These are phyloP conservation scores for Cactoblastis cactorum DNA, from an alignment of 2,888 invertebrate genomes.

Conservation along the genomic window DNA sequence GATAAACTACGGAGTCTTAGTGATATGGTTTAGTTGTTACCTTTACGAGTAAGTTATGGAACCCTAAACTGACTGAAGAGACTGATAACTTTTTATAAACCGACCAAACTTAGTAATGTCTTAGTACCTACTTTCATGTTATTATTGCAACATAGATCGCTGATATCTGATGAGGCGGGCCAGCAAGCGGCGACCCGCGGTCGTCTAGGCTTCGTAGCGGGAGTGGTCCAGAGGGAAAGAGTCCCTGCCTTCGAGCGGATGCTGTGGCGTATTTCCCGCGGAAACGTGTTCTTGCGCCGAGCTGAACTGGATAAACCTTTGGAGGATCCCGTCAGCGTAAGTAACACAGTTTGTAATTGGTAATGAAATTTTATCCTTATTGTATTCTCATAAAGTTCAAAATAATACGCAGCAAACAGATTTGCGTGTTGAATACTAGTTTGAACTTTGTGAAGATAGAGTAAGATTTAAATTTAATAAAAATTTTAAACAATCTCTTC, in stretches of 20 bases:
- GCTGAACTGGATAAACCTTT: conserved; percentile 90
- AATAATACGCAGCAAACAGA: too few relatives aligned
- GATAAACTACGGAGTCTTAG: too few relatives aligned
- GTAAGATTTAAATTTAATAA: too few relatives aligned
- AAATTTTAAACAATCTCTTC: too few relatives aligned
- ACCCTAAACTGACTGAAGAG: too few relatives aligned
- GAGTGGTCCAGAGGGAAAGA: conserved; percentile 93
- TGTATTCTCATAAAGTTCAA: too few relatives aligned
- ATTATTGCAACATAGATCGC: conserved; percentile 40
- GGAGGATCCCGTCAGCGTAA: conserved; percentile 91
- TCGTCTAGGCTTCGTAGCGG: conserved; percentile 89
- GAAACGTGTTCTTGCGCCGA: conserved; percentile 93
- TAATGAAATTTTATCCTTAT: too few relatives aligned
- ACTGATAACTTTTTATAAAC: too few relatives aligned
- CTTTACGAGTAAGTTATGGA: too few relatives aligned
- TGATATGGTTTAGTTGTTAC: too few relatives aligned
- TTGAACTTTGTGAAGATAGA: too few relatives aligned
- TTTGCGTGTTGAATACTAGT: too few relatives aligned
- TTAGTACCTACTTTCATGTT: neutral
- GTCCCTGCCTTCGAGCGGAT: conserved; percentile 94
- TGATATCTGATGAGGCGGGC: conserved; percentile 68
- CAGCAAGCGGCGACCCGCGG: conserved; percentile 69
- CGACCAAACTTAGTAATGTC: neutral
- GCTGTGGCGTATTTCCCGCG: conserved; percentile 95
- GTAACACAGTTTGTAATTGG: conserved; percentile 30